phyloP scores from a whole-genome alignment of 2,888 invertebrate genomes.

The Agapostemon virescens region DNA sequence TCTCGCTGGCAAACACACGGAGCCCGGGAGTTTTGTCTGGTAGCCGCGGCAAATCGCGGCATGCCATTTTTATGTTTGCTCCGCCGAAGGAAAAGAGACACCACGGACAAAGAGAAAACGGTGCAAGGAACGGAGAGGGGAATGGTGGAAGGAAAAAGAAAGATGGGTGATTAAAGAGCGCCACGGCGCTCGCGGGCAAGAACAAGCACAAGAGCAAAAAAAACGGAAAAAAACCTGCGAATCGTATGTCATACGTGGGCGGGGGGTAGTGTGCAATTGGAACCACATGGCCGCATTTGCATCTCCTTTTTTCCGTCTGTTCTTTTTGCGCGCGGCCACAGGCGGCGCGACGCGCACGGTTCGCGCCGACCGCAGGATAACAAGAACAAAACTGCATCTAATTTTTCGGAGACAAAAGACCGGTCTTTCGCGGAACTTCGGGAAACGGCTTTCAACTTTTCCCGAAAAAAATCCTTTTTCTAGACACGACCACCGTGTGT shows the following conservation, averaged over 20 bases:
- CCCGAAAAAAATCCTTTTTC: background rate
- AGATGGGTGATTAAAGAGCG: conserved; percentile 60
- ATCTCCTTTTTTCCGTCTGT: conserved; percentile 10
- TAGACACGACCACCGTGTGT: background rate
- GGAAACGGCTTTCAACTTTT: background rate
- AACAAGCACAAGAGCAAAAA: conserved; percentile 51
- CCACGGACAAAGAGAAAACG: background rate
- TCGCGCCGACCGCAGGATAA: background rate
- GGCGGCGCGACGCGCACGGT: background rate
- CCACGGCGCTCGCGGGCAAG: conserved; percentile 52
- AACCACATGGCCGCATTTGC: conserved; percentile 49
- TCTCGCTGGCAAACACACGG: conserved; percentile 1
- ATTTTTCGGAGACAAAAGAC: conserved; percentile 10
- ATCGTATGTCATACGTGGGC: conserved; percentile 45
- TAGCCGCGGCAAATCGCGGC: conserved; percentile 63
- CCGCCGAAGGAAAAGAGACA: background rate
- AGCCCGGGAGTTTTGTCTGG: conserved; percentile 49
- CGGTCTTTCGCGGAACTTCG: background rate
- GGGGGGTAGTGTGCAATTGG: conserved; percentile 52
- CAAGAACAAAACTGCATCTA: conserved; percentile 5
- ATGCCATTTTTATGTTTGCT: conserved; percentile 57
- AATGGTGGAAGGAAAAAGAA: background rate
- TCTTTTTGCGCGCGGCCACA: conserved; percentile 1
- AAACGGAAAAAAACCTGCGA: conserved; percentile 28
- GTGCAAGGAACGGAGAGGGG: background rate